A percentile compares a stretch with the other conserved stretches of the same genome.
Evolutionary conservation across 2,113 vertebrate genomes (phyloP).

Genomic region (Toxotes chatareus): DNA sequence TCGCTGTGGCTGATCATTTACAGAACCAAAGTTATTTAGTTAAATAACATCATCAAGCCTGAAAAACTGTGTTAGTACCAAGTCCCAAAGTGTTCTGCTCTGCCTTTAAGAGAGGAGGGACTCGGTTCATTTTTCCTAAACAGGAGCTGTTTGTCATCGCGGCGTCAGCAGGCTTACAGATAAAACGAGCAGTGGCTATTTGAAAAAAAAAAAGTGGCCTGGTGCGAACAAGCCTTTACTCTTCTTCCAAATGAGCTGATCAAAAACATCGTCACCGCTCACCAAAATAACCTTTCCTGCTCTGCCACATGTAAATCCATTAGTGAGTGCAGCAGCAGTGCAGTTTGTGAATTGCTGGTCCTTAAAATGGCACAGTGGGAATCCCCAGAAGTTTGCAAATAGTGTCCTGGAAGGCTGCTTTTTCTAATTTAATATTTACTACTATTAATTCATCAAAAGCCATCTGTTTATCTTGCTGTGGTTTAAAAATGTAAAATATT

Average conservation of each 20-base stretch:
- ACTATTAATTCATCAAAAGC: too few species aligned
- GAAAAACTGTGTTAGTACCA: too few species aligned
- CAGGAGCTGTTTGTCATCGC: slow-evolving; percentile 8
- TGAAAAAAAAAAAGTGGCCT: not conserved
- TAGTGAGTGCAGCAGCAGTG: not conserved
- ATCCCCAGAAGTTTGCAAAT: slow-evolving; percentile 4
- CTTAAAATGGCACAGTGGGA: not conserved
- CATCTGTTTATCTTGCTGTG: too few species aligned
- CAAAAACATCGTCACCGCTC: not conserved
- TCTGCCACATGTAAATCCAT: slow-evolving; percentile 6
- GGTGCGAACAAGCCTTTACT: slow-evolving; percentile 14
- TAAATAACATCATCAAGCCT: too few species aligned
- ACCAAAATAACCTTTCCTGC: slow-evolving; percentile 31
- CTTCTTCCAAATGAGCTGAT: slow-evolving; percentile 17
- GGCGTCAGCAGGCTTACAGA: not conserved
- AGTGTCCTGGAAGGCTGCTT: not conserved
- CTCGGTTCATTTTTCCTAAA: not conserved
- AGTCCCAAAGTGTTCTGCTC: too few species aligned
- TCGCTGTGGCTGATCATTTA: too few species aligned
- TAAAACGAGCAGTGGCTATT: too few species aligned
- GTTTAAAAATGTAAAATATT: too few species aligned
- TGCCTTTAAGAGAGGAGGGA: not conserved
- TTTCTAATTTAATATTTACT: too few species aligned
- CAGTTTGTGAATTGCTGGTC: not conserved
- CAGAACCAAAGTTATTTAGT: too few species aligned